Conservation (phyloP, 2,797 vertebrate species). For the Scarus forsteni region DNA sequence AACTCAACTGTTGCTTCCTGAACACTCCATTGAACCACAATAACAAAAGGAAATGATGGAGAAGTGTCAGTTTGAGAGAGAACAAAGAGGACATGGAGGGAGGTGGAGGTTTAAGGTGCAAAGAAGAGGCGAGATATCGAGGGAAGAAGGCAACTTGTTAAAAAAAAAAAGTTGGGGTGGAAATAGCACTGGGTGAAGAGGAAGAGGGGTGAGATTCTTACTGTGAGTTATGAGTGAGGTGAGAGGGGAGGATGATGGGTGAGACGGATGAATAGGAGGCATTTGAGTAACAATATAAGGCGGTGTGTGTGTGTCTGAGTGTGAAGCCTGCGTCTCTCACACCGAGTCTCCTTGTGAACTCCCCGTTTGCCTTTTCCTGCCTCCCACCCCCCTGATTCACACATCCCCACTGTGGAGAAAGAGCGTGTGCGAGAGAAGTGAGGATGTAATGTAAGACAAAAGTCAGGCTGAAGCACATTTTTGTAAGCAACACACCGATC, state of each 20-base stretch:
- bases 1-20: no score
- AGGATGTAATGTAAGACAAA: slow-evolving; percentile 35
- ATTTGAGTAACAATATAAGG: slow-evolving; percentile 38
- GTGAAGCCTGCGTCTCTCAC: slow-evolving; percentile 30
- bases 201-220: slow-evolving; percentile 59
- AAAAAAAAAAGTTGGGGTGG: slow-evolving; percentile 30
- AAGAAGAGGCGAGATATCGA: slow-evolving; percentile 38
- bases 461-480: no score
- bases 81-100: not conserved
- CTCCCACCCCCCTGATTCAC: slow-evolving; percentile 47
- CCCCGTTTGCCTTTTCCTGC: slow-evolving; percentile 63
- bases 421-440: slow-evolving; percentile 17
- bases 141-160: slow-evolving; percentile 55
- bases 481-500: no score
- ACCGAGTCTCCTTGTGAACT: slow-evolving; percentile 38
- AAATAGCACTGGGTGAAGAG: slow-evolving; percentile 31
- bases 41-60: not conserved
- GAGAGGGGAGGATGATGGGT: slow-evolving; percentile 37
- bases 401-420: slow-evolving; percentile 25
- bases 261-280: slow-evolving; percentile 29
- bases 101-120: slow-evolving; percentile 28
- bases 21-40: not conserved
- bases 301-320: slow-evolving; percentile 7
- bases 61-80: not conserved
- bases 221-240: slow-evolving; percentile 32